These are phyloP conservation scores for Tetragnatha versicolor DNA, from an alignment of 1,140 invertebrate genomes.

Conservation along the genomic window DNA sequence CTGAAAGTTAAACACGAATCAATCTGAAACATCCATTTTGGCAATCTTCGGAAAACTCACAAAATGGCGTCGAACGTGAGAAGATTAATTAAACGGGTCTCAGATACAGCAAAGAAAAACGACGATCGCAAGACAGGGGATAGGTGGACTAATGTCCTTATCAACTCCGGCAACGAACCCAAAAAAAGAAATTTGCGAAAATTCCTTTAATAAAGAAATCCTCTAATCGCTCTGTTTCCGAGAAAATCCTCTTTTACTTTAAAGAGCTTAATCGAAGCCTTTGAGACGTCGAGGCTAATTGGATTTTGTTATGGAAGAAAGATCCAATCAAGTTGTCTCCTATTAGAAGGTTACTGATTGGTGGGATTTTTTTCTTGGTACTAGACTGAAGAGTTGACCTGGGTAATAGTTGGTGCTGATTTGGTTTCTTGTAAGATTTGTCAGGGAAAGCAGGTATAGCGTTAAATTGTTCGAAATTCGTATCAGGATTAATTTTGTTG, in stretches of 20 bases:
- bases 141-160: not conserved
- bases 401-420: too few relatives aligned
- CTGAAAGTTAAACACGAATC: too few relatives aligned
- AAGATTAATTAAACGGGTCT: constrained; percentile 5
- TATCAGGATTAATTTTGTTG: too few relatives aligned
- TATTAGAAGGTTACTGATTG: not conserved
- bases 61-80: not conserved
- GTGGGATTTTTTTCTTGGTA: not conserved
- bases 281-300: constrained; percentile 9
- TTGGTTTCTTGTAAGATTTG: too few relatives aligned
- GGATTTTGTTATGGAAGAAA: constrained; percentile 3
- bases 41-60: too few relatives aligned
- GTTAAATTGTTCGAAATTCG: too few relatives aligned
- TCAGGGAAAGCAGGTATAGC: too few relatives aligned
- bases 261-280: constrained; percentile 30
- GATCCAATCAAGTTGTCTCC: not conserved
- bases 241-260: constrained; percentile 39
- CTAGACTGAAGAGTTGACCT: too few relatives aligned
- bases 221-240: constrained; percentile 13
- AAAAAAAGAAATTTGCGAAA: not conserved
- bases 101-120: not conserved
- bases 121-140: not conserved
- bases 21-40: too few relatives aligned
- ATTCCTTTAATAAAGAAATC: constrained; percentile 8
- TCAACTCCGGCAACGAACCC: not conserved